phyloP scores from a whole-genome alignment of 92 coral and sea anemone species.

The Pocillopora meandrina region DNA sequence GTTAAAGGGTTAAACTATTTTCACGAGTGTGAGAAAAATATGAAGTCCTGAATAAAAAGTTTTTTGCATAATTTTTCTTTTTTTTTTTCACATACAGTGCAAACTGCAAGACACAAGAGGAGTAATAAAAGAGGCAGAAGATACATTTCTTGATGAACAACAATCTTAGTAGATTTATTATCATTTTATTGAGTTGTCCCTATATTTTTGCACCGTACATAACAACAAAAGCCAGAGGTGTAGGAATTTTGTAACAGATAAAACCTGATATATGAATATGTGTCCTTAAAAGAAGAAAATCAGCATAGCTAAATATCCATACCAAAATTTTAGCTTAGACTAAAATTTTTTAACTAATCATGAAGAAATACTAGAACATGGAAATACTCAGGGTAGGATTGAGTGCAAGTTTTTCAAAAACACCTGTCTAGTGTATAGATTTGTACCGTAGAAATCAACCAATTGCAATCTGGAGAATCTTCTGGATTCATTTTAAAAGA shows the following conservation, averaged over 20 bases:
- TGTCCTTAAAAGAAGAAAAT: not conserved
- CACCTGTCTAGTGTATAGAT: too few relatives aligned
- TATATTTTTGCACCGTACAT: not conserved
- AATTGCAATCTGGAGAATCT: too few relatives aligned
- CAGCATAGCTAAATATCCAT: not conserved
- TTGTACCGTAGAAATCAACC: too few relatives aligned
- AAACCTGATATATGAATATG: not conserved
- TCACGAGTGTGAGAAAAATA: too few relatives aligned
- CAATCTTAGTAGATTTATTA: constrained; percentile 6
- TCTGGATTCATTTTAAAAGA: too few relatives aligned
- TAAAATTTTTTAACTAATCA: not conserved
- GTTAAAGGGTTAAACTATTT: too few relatives aligned
- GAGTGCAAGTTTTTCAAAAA: too few relatives aligned
- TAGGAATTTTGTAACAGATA: not conserved
- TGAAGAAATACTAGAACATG: too few relatives aligned
- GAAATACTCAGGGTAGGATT: too few relatives aligned
- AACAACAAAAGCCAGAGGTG: not conserved
- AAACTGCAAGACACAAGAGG: constrained; percentile 71
- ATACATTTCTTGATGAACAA: constrained; percentile 78
- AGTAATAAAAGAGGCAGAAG: constrained; percentile 88
- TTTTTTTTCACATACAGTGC: constrained; percentile 53
- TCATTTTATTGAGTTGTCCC: not conserved
- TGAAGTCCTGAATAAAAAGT: too few relatives aligned
- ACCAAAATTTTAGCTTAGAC: not conserved
- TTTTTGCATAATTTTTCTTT: not conserved